Evolutionary conservation across 2,797 vertebrate genomes (phyloP).

Genomic region (Acomys russatus): DNA sequence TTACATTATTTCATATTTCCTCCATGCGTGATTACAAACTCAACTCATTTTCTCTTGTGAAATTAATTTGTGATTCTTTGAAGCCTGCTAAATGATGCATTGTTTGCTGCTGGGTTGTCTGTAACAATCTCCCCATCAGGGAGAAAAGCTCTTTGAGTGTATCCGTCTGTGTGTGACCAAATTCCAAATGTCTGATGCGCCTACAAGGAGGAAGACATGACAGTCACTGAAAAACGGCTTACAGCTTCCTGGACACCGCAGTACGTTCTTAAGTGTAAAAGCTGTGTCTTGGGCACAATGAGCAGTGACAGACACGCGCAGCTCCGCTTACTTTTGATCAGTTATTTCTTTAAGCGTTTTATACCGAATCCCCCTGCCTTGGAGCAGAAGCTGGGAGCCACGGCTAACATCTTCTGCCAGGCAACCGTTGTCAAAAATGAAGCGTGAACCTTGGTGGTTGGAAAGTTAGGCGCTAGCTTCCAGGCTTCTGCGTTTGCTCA

Average conservation of each 20-base stretch:
- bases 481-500: not conserved
- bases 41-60: conserved; percentile 85
- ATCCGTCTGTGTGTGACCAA: conserved; percentile 58
- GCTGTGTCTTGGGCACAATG: conserved; percentile 32
- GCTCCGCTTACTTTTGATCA: conserved; percentile 41
- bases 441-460: not conserved
- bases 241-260: not conserved
- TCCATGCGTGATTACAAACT: conserved; percentile 69
- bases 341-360: conserved; percentile 50
- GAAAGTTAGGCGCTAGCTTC: not conserved
- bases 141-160: conserved; percentile 82
- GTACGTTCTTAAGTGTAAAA: conserved; percentile 48
- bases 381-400: not conserved
- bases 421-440: not conserved
- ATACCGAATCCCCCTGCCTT: not conserved
- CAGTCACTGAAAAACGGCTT: conserved; percentile 54
- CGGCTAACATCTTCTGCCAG: not conserved
- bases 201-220: not conserved
- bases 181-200: conserved; percentile 61
- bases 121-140: conserved; percentile 86
- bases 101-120: conserved; percentile 87
- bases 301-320: not conserved
- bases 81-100: conserved; percentile 87
- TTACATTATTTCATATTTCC: conserved; percentile 72
- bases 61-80: conserved; percentile 86